Evolutionary conservation across 64 coral and sea anemone species (phyloP).

Genomic region (Actinia tenebrosa): DNA sequence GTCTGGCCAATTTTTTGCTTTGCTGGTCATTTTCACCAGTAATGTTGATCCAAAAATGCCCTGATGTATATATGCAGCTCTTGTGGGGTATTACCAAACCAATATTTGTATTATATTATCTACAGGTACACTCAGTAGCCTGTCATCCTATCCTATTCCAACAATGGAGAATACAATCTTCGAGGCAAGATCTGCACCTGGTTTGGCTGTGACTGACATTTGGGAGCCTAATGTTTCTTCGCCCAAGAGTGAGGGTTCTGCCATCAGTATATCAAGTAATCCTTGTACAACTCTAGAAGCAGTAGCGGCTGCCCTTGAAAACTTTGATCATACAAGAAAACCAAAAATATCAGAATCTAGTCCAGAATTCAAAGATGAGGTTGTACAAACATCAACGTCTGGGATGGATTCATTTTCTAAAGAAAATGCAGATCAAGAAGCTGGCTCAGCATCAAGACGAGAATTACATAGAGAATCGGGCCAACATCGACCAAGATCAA

Average conservation of each 20-base stretch:
- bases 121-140: conserved; percentile 68
- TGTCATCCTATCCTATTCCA: conserved; percentile 70
- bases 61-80: too few species aligned
- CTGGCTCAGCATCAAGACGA: background rate
- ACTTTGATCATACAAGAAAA: conserved; percentile 41
- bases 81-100: background rate
- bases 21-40: too few species aligned
- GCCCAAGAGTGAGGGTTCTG: conserved; percentile 85
- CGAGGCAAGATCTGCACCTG: conserved; percentile 72
- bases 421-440: conserved; percentile 2
- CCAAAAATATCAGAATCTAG: conserved; percentile 17
- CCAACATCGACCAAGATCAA: conserved; percentile 59
- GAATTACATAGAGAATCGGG: conserved; percentile 34
- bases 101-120: background rate
- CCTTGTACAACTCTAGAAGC: conserved; percentile 58
- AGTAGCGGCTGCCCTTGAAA: conserved; percentile 65
- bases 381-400: background rate
- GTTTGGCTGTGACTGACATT: conserved; percentile 63
- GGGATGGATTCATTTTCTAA: conserved; percentile 4
- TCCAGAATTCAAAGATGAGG: background rate
- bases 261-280: conserved; percentile 57
- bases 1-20: too few species aligned
- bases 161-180: conserved; percentile 68
- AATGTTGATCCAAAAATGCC: too few species aligned
- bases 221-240: conserved; percentile 57